Base-by-base conservation (phyloP, 35 echinoderm and acorn worm genomes). In the Anneissia japonica region DNA sequence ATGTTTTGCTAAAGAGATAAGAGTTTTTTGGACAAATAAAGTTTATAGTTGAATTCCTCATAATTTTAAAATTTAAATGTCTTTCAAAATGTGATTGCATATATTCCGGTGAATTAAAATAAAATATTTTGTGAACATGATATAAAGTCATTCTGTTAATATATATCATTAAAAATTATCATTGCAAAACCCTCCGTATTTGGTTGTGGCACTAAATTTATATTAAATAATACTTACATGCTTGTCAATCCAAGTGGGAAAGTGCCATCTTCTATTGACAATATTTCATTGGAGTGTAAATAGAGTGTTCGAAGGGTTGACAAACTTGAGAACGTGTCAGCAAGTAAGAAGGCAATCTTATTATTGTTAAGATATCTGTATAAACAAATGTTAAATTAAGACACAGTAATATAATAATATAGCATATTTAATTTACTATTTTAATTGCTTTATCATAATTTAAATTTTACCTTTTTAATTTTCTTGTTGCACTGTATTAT, bases 281-380 rank as follows among this genome's bases (percentile, higher is more conserved):
- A 75, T 12, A 97, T 97, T 19, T 26, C 31, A 81, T 97, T 97
- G 0, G 35, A 87, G 13, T 2, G 3, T 34, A 97, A 80, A 36
- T 0, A 32, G 4, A 97, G 56, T 11, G 72, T 46, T 6, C 46
- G 17, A 13, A 97, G 43, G 17, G 94, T 90, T 0, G 90, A 84
- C 32, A 97, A 40, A 87, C 93, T 97, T n/a, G 90, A 92, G 82
- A 97, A 97, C 23, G 84, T 79, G 14, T 82, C 94, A 38, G 46
- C 87, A 26, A 93, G 39, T 30, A 97, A 79, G 29, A 84, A 97
- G 0, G 94, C 93, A 11, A 97, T 79, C 33, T 76, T 34, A 39
- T 97, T 96, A 46, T 46, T 79, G 35, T 46, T 9, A n/a, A 96
- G 46, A 30, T 79, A 0, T 75, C 93, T 96, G 46, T 16, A 56